A percentile compares a stretch with the other conserved stretches of the same genome.
Evolutionary conservation across 2,888 invertebrate species (phyloP).

Genomic region (Iselma pallidipennis): DNA sequence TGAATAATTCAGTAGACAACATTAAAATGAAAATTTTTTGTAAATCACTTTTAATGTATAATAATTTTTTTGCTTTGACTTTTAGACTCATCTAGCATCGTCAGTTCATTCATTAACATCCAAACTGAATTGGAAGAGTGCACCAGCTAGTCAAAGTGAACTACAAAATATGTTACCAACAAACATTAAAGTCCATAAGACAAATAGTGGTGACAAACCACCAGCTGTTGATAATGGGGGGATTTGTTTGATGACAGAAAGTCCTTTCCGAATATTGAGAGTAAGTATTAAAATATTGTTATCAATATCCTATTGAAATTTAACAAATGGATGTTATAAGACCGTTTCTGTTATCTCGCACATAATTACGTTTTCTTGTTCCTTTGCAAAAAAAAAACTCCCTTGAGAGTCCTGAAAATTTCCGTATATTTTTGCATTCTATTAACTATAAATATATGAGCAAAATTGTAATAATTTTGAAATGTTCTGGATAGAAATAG

Average conservation of each 20-base stretch:
- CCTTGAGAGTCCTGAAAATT: neutral
- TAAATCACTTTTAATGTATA: no score
- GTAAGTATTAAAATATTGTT: slow-evolving; percentile 57
- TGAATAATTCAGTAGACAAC: neutral
- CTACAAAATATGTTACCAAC: slow-evolving; percentile 63
- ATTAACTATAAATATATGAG: neutral
- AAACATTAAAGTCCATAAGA: slow-evolving; percentile 35
- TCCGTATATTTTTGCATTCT: neutral
- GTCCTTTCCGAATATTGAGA: slow-evolving; percentile 72
- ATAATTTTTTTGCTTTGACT: slow-evolving; percentile 21
- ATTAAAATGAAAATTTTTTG: no score
- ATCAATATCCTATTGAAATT: neutral
- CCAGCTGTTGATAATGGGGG: slow-evolving; percentile 47
- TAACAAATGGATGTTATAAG: neutral
- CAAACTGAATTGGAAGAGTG: slow-evolving; percentile 34
- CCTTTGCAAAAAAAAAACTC: neutral
- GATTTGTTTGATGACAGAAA: slow-evolving; percentile 75
- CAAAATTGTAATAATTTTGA: neutral
- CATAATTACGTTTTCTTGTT: neutral
- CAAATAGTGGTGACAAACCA: slow-evolving; percentile 11
- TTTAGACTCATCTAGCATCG: slow-evolving; percentile 57
- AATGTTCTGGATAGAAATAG: neutral
- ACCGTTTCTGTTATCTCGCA: neutral
- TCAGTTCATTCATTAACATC: slow-evolving; percentile 27
- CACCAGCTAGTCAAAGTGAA: slow-evolving; percentile 57